Evolutionary conservation across 35 echinoderm and acorn worm species (phyloP), one percentile per base, ranked within the genome.

Genomic region (Chiridota heheva): DNA sequence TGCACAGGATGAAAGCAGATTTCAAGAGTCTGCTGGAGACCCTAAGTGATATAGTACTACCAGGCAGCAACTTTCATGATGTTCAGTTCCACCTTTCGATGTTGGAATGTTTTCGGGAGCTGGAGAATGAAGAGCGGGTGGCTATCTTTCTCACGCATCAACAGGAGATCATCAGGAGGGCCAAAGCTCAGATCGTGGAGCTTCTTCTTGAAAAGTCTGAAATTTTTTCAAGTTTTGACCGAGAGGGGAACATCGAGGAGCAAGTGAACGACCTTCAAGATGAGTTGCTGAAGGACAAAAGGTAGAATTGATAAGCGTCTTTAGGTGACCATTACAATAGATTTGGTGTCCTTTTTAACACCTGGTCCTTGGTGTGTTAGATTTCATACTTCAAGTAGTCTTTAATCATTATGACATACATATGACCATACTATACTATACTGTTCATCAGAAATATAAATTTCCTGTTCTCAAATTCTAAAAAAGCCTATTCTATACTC

Each of bases 1-100:
- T 46, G 72, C 75, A 15, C 37, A 91, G 89, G 33, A 98, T 98
- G 95, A 91, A 98, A 61, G 81, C 51, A 42, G 95, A 98, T 3
- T 98, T 91, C 85, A 84, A 84, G 40, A 87, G 91, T 58, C 80
- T 91, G 5, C 61, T 91, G 27, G 55, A 80, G 36, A 40, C 79
- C 13, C 62, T 86, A 37, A 70, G 39, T 5, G 77, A 88, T 30
- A 81, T 85, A 25, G 84, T 98, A 15, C 55, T 85, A 15, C 84
- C 95, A 3, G 84, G 84, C 24, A 86, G 89, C 4, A 67, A 63
- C 17, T 78, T 86, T 16, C 74, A 78, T 30, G 53, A 39, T 32
- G 72, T 86, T 42, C 44, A 70, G 35, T 68, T 66, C 22, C 64
- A 82, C 7, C 81, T 98, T 8, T 51, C 58, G 15, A 58, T 88